Base-by-base conservation (phyloP, 1,140 invertebrate genomes). In the Carcinoscorpius rotundicauda region DNA sequence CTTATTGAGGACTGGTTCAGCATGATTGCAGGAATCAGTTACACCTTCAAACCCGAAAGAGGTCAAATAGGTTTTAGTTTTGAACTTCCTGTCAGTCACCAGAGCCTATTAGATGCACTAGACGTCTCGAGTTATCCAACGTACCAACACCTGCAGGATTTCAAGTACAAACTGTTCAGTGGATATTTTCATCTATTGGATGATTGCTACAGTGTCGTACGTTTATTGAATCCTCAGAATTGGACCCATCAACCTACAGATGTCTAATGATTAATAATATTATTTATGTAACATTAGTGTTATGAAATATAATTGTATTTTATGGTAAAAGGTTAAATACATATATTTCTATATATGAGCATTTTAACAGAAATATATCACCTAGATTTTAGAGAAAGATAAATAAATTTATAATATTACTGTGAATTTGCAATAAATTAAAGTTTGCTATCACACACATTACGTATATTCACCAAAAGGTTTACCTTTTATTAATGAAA, bases 121-220 rank as follows among this genome's bases (percentile, higher is more conserved):
- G 63, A 68, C 8, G 59, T 51, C 49, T 55, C 58, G n/a, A 66
- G 59, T 10, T 66, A 66, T 49, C 64, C 68, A 8, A 64, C 66
- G 49, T 66, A 62, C 51, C 62, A 66, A 50, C 60, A 66, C 10
- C 49, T 66, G 48, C 58, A 50, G 9, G 63, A 64, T 49, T 48
- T 66, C 4, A 53, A 62, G 50, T 63, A 66, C 8, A 51, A 51
- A 0, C 6, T 64, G 49, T 10, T 53, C 3, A 60, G 64, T 10
- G 68, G 64, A 52, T 64, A 69, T 52, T 69, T 66, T 60, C 64
- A 64, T 56, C 52, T 69, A 6, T 69, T 64, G 68, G 68, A 69
- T 58, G 60, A 11, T 3, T 69, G 66, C 29, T 69, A 69, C n/a
- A 66, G 62, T 11, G 51, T 62, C 50, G 52, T 58, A 52, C 64